phyloP scores from a whole-genome alignment of 2,797 vertebrate genomes.

The Pangasius macronema region DNA sequence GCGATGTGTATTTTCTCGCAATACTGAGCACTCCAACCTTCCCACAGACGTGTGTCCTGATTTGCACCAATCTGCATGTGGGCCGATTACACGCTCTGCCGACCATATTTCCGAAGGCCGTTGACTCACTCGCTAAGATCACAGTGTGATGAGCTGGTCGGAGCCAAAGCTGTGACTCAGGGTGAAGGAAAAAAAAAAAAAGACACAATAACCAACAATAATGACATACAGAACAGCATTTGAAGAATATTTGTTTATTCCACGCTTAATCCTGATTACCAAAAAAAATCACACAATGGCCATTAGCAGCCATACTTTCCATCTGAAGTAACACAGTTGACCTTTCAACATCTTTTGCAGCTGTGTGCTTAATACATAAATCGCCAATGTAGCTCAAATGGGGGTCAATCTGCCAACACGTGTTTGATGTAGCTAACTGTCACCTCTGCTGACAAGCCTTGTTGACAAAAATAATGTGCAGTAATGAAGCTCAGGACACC shows the following conservation, averaged over 20 bases:
- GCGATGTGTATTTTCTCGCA: background rate
- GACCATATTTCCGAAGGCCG: slow-evolving; percentile 25
- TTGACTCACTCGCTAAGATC: slow-evolving; percentile 17
- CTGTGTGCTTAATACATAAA: background rate
- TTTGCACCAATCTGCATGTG: slow-evolving; percentile 2
- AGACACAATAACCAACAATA: background rate
- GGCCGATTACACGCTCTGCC: slow-evolving; percentile 19
- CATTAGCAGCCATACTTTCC: background rate
- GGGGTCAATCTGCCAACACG: slow-evolving; percentile 8
- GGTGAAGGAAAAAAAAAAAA: background rate
- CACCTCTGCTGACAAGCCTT: background rate
- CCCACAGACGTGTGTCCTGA: background rate
- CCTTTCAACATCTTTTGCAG: background rate
- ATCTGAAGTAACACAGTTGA: background rate
- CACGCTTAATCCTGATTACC: background rate
- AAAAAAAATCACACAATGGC: background rate
- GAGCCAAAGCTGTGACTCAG: slow-evolving; percentile 13
- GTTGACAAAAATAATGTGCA: background rate
- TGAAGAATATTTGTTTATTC: background rate
- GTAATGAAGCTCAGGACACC: background rate
- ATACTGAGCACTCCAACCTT: background rate
- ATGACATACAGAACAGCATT: background rate
- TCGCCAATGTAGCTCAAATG: background rate
- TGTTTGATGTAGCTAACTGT: background rate
- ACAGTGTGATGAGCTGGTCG: slow-evolving; percentile 18